Percentiles rank a stretch among this genome's conserved stretches.
Evolutionary conservation across 2,888 invertebrate genomes (phyloP).

Genomic region (Nephrotoma flavescens): DNA sequence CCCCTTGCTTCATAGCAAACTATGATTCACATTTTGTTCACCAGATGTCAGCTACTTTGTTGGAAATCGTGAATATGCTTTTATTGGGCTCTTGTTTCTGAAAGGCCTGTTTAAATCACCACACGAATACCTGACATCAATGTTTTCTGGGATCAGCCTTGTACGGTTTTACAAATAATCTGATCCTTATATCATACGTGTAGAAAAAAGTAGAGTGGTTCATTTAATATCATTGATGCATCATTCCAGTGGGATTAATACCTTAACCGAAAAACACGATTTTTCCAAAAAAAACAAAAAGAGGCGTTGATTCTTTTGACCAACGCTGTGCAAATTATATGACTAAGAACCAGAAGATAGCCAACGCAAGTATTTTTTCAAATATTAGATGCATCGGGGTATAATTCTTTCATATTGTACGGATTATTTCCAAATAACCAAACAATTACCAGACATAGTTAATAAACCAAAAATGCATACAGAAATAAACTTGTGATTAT

Average conservation of each 20-base stretch:
- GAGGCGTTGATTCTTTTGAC: background rate
- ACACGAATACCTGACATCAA: too few species aligned
- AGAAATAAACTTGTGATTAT: too few species aligned
- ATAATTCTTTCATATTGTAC: too few species aligned
- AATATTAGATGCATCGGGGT: background rate
- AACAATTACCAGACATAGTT: too few species aligned
- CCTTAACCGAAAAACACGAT: background rate
- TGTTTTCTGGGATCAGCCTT: background rate
- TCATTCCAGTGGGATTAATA: background rate
- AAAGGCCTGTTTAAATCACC: too few species aligned
- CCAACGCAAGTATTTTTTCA: background rate
- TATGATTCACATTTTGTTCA: too few species aligned
- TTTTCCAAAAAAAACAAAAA: background rate
- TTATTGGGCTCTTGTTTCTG: too few species aligned
- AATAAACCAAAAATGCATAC: too few species aligned
- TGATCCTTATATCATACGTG: background rate
- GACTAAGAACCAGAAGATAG: background rate
- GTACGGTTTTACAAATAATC: background rate
- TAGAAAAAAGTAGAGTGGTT: background rate
- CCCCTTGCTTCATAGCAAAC: too few species aligned
- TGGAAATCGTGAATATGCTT: too few species aligned
- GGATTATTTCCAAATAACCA: too few species aligned
- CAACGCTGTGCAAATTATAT: background rate
- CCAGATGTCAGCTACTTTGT: too few species aligned
- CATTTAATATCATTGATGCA: background rate